Evolutionary conservation across 2,113 vertebrate genomes (phyloP).

Genomic region (Hyla sarda): DNA sequence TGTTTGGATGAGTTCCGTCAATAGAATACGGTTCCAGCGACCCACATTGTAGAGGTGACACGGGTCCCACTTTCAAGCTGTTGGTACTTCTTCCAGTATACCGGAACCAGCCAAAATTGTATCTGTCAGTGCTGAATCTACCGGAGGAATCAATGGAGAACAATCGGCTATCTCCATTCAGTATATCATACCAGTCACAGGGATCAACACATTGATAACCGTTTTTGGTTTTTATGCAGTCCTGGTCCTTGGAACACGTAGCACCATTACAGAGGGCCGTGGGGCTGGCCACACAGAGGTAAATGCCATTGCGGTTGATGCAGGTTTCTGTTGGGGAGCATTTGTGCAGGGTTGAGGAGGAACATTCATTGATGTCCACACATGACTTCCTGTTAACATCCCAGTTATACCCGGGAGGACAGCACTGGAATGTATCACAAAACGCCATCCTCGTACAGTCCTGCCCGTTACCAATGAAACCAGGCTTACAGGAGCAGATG

Average conservation of each 20-base stretch:
- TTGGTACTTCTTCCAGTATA: not conserved
- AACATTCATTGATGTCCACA: constrained; percentile 16
- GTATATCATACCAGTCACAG: not conserved
- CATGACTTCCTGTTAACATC: not conserved
- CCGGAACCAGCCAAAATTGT: constrained; percentile 43
- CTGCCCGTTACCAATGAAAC: not conserved
- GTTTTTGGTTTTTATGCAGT: not conserved
- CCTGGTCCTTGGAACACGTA: constrained; percentile 6
- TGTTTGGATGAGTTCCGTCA: not conserved
- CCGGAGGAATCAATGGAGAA: not conserved
- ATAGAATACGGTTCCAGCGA: constrained; percentile 28
- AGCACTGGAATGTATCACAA: not conserved
- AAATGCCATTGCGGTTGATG: constrained; percentile 10
- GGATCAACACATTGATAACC: constrained; percentile 16
- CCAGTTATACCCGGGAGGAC: constrained; percentile 16
- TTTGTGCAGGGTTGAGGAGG: not conserved
- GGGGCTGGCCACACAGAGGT: not conserved
- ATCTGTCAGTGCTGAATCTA: constrained; percentile 15
- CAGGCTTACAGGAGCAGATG: constrained; percentile 8
- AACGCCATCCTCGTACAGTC: not conserved
- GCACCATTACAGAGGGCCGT: not conserved
- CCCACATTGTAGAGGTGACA: constrained; percentile 18
- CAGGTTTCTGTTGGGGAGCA: constrained; percentile 13
- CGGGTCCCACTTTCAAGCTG: constrained; percentile 1
- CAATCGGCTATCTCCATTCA: constrained; percentile 11